phyloP scores from a whole-genome alignment of 2,888 invertebrate species.

The Ethmia dodecea region DNA sequence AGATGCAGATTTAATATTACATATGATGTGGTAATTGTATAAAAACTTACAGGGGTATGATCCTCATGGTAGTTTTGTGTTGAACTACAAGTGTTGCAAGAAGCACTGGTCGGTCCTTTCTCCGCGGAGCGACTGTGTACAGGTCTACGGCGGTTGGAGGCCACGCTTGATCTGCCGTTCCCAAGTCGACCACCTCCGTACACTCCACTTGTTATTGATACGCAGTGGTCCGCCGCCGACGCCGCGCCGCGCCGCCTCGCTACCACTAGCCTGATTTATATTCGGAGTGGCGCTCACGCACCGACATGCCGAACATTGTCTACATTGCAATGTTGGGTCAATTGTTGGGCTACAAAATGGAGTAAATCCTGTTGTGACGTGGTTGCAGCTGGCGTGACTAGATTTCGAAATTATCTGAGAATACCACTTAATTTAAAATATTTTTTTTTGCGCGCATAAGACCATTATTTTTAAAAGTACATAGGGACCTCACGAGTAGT shows the following conservation, averaged over 20 bases:
- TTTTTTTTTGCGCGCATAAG: too few species aligned
- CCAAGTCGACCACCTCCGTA: slow-evolving; percentile 40
- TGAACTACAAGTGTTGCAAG: slow-evolving; percentile 36
- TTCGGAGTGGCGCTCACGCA: slow-evolving; percentile 39
- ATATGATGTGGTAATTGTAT: slow-evolving; percentile 9
- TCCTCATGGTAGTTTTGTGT: slow-evolving; percentile 52
- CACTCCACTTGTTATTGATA: slow-evolving; percentile 32
- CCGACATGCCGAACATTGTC: slow-evolving; percentile 40
- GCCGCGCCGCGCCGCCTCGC: slow-evolving; percentile 29
- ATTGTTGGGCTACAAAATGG: slow-evolving; percentile 26
- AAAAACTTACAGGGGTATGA: slow-evolving; percentile 58
- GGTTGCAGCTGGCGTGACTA: slow-evolving; percentile 17
- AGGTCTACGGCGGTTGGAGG: slow-evolving; percentile 63
- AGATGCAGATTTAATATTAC: slow-evolving; percentile 14
- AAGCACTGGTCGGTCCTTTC: slow-evolving; percentile 51
- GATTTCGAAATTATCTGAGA: too few species aligned
- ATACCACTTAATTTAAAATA: too few species aligned
- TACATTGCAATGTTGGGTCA: slow-evolving; percentile 32
- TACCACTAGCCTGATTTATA: slow-evolving; percentile 48
- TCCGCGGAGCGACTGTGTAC: slow-evolving; percentile 47
- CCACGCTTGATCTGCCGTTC: slow-evolving; percentile 61
- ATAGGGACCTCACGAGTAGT: too few species aligned
- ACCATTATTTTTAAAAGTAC: too few species aligned
- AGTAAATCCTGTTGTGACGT: slow-evolving; percentile 41
- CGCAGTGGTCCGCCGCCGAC: slow-evolving; percentile 25